Percentiles rank a stretch among this genome's conserved stretches.
Conservation (phyloP, 2,113 vertebrate genomes). For the Haemorhous mexicanus region DNA sequence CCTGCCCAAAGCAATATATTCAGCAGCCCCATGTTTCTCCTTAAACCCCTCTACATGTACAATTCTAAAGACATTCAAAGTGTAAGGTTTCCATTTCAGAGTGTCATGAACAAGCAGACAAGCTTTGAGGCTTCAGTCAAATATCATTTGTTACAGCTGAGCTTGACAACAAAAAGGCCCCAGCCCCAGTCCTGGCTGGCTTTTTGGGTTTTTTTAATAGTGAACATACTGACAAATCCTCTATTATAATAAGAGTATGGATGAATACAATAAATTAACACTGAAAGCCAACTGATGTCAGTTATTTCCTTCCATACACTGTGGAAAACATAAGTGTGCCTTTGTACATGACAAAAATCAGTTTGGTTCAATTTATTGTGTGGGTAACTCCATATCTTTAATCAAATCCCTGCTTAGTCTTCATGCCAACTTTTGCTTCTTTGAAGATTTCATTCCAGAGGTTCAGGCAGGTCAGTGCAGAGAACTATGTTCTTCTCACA, state of each 20-base stretch:
- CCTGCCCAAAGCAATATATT: neutral
- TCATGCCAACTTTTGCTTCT: slow-evolving; percentile 29
- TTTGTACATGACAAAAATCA: slow-evolving; percentile 16
- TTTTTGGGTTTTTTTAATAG: neutral
- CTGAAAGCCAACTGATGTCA: neutral
- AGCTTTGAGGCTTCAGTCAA: neutral
- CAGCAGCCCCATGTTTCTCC: neutral
- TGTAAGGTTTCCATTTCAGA: neutral
- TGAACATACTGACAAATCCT: slow-evolving; percentile 31
- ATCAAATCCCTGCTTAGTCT: slow-evolving; percentile 34
- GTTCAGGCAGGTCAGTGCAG: neutral
- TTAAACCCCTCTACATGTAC: neutral
- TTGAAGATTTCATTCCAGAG: slow-evolving; percentile 49
- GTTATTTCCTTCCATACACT: neutral
- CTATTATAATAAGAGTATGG: neutral
- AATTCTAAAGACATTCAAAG: neutral
- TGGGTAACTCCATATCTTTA: slow-evolving; percentile 38
- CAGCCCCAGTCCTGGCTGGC: neutral
- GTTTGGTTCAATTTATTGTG: slow-evolving; percentile 6
- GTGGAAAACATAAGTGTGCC: neutral
- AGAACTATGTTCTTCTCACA: slow-evolving; percentile 24
- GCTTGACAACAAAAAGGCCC: neutral
- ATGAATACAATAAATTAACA: slow-evolving; percentile 44
- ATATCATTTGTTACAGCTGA: slow-evolving; percentile 9
- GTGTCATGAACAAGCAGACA: neutral